phyloP scores from a whole-genome alignment of 2,797 vertebrate genomes.

The Kryptopterus vitreolus region DNA sequence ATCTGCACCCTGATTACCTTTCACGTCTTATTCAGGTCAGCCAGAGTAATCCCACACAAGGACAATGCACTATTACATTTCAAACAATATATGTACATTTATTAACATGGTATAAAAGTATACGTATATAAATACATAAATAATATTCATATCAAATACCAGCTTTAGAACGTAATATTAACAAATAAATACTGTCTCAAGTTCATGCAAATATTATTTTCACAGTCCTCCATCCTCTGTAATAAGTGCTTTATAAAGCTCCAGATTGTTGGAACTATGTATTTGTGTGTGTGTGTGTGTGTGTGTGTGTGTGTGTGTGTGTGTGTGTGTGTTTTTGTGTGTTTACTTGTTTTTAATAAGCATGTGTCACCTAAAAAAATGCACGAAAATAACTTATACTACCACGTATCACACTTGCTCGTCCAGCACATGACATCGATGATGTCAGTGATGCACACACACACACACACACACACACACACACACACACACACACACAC shows the following conservation, averaged over 20 bases:
- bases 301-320: background rate
- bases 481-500: too few species aligned
- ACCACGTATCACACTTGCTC: too few species aligned
- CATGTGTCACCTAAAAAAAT: too few species aligned
- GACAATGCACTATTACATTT: background rate
- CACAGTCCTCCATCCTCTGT: background rate
- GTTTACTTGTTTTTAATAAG: too few species aligned
- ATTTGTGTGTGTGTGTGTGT: background rate
- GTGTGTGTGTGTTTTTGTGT: background rate
- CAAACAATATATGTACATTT: background rate
- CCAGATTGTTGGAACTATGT: background rate
- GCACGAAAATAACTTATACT: too few species aligned
- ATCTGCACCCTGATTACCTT: constrained; percentile 22
- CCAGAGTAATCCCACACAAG: background rate
- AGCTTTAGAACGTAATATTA: background rate
- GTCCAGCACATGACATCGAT: too few species aligned
- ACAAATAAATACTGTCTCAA: constrained; percentile 13
- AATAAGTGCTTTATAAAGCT: background rate
- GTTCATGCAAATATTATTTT: constrained; percentile 11
- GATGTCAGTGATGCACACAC: too few species aligned
- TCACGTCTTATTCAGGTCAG: constrained; percentile 41
- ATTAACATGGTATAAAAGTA: background rate
- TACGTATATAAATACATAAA: constrained; percentile 30
- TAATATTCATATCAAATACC: constrained; percentile 12
- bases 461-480: too few species aligned